Percentiles rank a stretch among this genome's conserved stretches.
Evolutionary conservation across 2,113 vertebrate genomes (phyloP).

Genomic region (Rhombomys opimus): DNA sequence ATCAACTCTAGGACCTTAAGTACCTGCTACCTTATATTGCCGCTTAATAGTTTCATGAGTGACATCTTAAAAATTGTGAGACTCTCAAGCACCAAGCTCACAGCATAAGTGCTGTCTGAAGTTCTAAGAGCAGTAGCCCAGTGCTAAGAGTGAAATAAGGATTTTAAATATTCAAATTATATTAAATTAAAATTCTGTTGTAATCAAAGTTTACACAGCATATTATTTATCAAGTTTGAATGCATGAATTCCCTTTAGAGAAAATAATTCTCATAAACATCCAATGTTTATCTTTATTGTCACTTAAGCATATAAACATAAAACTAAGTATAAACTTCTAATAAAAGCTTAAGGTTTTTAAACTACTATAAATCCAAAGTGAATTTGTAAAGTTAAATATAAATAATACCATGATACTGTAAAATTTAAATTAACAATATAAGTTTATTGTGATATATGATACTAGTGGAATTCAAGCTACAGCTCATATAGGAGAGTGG

Average conservation of each 20-base stretch:
- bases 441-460: slow-evolving; percentile 30
- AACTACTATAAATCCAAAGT: slow-evolving; percentile 57
- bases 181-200: slow-evolving; percentile 44
- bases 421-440: slow-evolving; percentile 52
- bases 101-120: slow-evolving; percentile 1
- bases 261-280: slow-evolving; percentile 57
- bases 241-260: slow-evolving; percentile 1
- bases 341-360: slow-evolving; percentile 61
- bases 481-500: neutral
- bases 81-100: neutral
- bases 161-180: slow-evolving; percentile 26
- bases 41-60: neutral
- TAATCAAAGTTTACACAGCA: slow-evolving; percentile 8
- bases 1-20: neutral
- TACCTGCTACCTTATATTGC: neutral
- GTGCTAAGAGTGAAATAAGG: slow-evolving; percentile 8
- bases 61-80: neutral
- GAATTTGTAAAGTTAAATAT: slow-evolving; percentile 62
- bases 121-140: neutral
- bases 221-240: slow-evolving; percentile 40
- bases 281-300: slow-evolving; percentile 65
- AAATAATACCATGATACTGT: slow-evolving; percentile 27
- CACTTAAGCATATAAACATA: slow-evolving; percentile 67
- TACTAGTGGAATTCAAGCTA: neutral
- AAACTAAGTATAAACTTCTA: slow-evolving; percentile 60